Percentiles rank a stretch among this genome's conserved stretches.
These are phyloP conservation scores for Sipha flava DNA, from an alignment of 1,140 invertebrate genomes.

Conservation along the genomic window DNA sequence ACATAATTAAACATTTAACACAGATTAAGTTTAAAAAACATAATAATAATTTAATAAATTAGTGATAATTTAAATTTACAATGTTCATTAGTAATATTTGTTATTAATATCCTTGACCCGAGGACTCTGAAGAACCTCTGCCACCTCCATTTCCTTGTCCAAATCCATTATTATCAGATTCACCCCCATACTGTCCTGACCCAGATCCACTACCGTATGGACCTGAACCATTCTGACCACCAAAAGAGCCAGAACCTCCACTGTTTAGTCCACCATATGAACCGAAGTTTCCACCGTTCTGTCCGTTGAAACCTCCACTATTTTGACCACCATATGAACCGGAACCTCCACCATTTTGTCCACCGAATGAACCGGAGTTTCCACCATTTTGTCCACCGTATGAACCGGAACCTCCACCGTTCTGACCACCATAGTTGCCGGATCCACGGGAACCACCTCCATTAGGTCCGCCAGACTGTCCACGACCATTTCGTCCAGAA, in stretches of 20 bases:
- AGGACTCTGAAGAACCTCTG: background rate
- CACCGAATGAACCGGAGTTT: background rate
- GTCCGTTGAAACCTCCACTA: background rate
- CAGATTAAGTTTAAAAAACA: background rate
- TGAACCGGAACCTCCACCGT: background rate
- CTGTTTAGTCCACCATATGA: background rate
- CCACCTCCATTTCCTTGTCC: background rate
- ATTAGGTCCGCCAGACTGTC: background rate
- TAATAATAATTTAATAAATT: conserved; percentile 9
- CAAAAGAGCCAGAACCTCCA: background rate
- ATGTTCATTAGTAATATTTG: background rate
- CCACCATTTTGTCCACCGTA: background rate
- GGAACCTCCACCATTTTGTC: background rate
- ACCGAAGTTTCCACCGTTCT: background rate
- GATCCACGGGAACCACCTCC: background rate
- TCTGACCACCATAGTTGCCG: background rate
- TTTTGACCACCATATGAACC: background rate
- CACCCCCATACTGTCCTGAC: background rate
- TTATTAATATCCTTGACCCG: background rate
- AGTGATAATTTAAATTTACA: background rate
- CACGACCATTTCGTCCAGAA: background rate
- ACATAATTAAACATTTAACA: background rate
- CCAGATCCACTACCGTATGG: background rate
- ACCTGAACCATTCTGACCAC: background rate
- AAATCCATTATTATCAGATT: background rate